These are phyloP conservation scores for Distichodus sexfasciatus DNA, from an alignment of 2,797 vertebrate species.

Conservation along the genomic window DNA sequence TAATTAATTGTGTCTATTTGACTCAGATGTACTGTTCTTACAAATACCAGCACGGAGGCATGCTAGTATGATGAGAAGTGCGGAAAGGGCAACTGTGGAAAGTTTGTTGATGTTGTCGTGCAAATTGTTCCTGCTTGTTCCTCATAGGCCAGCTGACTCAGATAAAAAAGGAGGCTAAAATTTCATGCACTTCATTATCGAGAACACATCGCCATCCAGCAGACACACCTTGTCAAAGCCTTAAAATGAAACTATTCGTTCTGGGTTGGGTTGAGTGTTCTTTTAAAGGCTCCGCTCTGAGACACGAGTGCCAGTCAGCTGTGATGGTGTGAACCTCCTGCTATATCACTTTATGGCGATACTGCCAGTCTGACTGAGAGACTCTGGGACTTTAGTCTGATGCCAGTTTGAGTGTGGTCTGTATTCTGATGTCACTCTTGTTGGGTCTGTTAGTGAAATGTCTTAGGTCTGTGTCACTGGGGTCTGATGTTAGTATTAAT, in stretches of 20 bases:
- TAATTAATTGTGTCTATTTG: background rate
- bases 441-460: background rate
- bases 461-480: too few species aligned
- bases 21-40: background rate
- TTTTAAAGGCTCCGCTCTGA: slow-evolving; percentile 16
- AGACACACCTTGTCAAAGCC: slow-evolving; percentile 6
- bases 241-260: slow-evolving; percentile 11
- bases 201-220: slow-evolving; percentile 6
- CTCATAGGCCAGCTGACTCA: background rate
- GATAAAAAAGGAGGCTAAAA: background rate
- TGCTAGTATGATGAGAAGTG: background rate
- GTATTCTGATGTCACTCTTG: background rate
- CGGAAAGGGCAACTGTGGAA: background rate
- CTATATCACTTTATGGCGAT: background rate
- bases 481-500: background rate
- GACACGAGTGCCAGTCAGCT: slow-evolving; percentile 25
- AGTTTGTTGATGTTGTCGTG: background rate
- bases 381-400: background rate
- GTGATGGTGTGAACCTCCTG: slow-evolving; percentile 36
- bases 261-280: background rate
- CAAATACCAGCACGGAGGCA: background rate
- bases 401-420: background rate
- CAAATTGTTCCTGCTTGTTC: background rate
- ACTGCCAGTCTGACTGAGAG: background rate
- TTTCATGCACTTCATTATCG: slow-evolving; percentile 10